These are phyloP conservation scores for Phataginus tetradactyla DNA, from an alignment of 2,797 vertebrate genomes.

Conservation along the genomic window DNA sequence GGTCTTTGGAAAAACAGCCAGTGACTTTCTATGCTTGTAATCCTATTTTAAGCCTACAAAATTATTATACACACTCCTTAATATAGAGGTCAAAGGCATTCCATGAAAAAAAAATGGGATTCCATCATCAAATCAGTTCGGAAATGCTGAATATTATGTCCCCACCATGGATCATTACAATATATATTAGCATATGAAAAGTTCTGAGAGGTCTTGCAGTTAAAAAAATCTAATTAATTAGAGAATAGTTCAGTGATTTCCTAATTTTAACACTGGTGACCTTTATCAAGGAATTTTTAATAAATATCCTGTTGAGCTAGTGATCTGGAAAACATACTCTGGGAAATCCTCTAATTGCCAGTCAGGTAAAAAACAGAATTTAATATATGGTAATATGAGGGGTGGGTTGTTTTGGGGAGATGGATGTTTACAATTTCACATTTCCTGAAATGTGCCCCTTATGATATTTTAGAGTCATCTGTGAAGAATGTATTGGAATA, in stretches of 20 bases:
- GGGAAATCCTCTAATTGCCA: background rate
- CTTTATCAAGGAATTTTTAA: background rate
- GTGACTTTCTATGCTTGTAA: background rate
- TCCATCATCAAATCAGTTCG: conserved; percentile 28
- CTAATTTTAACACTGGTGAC: background rate
- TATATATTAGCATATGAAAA: background rate
- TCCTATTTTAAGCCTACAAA: background rate
- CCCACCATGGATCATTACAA: background rate
- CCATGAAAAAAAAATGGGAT: background rate
- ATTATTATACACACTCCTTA: background rate
- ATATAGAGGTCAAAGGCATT: background rate
- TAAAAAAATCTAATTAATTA: background rate
- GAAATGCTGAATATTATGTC: background rate
- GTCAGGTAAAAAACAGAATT: background rate
- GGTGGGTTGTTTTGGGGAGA: background rate
- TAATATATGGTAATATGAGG: background rate
- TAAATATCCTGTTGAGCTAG: background rate
- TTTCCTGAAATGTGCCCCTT: background rate
- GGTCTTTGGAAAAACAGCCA: conserved; percentile 49
- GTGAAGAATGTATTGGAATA: background rate
- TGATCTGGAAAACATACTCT: conserved; percentile 12
- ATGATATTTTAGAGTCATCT: background rate
- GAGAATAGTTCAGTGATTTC: background rate
- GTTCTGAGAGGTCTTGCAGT: background rate
- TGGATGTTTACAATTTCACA: background rate